Evolutionary conservation across 2,113 vertebrate genomes (phyloP).

Genomic region (Gallinago media): DNA sequence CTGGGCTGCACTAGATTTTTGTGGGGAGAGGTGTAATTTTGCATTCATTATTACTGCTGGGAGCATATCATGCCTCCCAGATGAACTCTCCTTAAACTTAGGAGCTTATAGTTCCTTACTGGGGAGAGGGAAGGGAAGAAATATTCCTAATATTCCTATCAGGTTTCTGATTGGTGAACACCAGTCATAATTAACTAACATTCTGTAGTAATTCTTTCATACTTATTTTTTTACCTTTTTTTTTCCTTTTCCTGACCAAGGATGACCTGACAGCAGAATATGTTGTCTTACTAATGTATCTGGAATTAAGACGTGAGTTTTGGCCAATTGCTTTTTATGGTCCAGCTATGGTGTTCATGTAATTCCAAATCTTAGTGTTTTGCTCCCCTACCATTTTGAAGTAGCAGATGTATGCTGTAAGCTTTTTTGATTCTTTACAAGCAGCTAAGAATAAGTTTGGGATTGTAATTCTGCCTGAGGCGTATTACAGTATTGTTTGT

Average conservation of each 20-base stretch:
- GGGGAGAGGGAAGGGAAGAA: background rate
- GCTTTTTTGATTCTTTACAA: background rate
- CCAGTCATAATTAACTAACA: background rate
- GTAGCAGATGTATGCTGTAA: background rate
- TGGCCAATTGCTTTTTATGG: background rate
- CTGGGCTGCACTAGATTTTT: background rate
- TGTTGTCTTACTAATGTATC: background rate
- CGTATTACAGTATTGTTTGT: background rate
- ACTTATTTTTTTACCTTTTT: accelerated
- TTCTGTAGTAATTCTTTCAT: background rate
- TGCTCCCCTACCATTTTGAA: background rate
- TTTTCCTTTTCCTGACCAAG: background rate
- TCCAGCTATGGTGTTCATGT: background rate
- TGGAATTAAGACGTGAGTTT: background rate
- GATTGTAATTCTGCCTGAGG: background rate
- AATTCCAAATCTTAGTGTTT: background rate
- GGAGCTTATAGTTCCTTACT: background rate
- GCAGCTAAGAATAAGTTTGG: background rate
- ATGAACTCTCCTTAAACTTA: background rate
- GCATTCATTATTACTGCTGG: background rate
- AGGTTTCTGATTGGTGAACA: background rate
- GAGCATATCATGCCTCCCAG: accelerated
- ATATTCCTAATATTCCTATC: background rate
- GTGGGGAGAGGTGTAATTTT: background rate
- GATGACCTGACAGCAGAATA: background rate